Percentiles rank a stretch among this genome's conserved stretches.
Evolutionary conservation across 2,797 vertebrate species (phyloP).

Genomic region (Pangasius djambal): DNA sequence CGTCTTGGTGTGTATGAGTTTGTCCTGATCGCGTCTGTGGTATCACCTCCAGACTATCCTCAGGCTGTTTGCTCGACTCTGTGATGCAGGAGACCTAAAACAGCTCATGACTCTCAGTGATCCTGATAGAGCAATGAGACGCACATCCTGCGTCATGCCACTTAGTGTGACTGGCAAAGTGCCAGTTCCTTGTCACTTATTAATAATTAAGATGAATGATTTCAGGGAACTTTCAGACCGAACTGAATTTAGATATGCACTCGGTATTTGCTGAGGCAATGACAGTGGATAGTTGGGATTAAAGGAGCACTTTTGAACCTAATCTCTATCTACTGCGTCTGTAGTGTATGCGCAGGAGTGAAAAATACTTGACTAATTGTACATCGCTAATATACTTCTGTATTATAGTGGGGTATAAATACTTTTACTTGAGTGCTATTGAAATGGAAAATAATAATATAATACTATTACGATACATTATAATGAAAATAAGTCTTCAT

Average conservation of each 20-base stretch:
- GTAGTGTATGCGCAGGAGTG: neutral
- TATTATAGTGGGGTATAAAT: neutral
- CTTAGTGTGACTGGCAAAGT: slow-evolving; percentile 15
- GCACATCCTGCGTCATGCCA: slow-evolving; percentile 15
- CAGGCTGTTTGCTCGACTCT: slow-evolving; percentile 46
- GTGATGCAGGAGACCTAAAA: neutral
- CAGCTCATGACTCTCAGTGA: slow-evolving; percentile 59
- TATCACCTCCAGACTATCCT: slow-evolving; percentile 68
- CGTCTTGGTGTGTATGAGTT: neutral
- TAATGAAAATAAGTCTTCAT: neutral
- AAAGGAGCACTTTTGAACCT: neutral
- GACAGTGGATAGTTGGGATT: neutral
- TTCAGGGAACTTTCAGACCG: neutral
- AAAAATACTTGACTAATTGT: neutral
- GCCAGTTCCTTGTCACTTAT: slow-evolving; percentile 9
- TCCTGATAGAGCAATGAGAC: slow-evolving; percentile 32
- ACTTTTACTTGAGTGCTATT: neutral
- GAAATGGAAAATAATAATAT: neutral
- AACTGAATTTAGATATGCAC: neutral
- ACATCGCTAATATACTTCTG: neutral
- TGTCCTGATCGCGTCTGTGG: slow-evolving; percentile 43
- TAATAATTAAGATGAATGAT: neutral
- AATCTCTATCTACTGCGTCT: neutral
- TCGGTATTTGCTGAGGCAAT: neutral
- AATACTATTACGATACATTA: neutral